Percentiles rank a stretch among this genome's conserved stretches.
These are phyloP conservation scores for Salvelinus sp. DNA, from an alignment of 2,113 vertebrate genomes.

Conservation along the genomic window DNA sequence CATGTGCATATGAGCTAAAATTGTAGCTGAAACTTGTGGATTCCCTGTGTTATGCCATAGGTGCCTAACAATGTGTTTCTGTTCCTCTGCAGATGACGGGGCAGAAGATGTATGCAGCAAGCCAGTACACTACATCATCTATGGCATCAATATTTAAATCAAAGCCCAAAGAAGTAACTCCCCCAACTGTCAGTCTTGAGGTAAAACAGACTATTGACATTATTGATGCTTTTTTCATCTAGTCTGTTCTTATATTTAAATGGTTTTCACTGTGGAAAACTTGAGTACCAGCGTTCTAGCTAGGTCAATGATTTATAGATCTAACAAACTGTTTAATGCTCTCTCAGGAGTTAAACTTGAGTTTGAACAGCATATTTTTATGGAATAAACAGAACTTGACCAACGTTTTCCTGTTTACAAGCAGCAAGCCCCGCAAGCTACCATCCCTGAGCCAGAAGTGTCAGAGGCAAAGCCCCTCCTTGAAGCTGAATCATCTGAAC, in stretches of 20 bases:
- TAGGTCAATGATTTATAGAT: neutral
- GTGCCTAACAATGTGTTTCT: neutral
- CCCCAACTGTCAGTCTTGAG: constrained; percentile 25
- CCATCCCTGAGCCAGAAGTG: neutral
- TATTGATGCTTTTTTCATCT: neutral
- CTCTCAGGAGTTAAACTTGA: no score
- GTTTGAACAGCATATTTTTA: neutral
- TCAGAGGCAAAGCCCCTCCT: neutral
- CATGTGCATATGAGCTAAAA: no score
- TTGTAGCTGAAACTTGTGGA: no score
- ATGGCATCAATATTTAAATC: constrained; percentile 68
- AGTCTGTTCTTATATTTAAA: neutral
- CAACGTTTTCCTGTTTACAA: neutral
- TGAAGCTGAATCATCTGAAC: neutral
- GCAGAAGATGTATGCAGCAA: constrained; percentile 54
- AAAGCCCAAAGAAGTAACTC: constrained; percentile 29
- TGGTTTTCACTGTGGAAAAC: neutral
- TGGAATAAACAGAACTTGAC: neutral
- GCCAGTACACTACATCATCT: constrained; percentile 61
- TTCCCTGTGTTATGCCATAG: no score
- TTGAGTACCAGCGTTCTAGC: neutral
- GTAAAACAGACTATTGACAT: constrained; percentile 19
- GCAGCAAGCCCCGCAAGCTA: neutral
- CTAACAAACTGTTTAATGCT: neutral
- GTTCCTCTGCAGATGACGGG: constrained; percentile 37